These are phyloP conservation scores for Tipula confusa DNA, from an alignment of 2,888 invertebrate genomes.

Conservation along the genomic window DNA sequence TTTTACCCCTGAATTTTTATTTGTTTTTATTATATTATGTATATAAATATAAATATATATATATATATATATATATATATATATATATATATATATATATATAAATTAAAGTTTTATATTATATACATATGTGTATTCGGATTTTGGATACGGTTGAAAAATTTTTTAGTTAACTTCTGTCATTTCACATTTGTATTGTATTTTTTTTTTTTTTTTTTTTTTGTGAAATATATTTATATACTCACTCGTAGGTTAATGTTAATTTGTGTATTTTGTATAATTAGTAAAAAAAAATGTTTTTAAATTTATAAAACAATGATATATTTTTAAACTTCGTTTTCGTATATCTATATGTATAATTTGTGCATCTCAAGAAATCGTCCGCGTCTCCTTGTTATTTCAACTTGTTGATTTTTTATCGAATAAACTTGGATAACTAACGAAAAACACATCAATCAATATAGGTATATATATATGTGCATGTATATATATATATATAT, in stretches of 20 bases:
- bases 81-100: background rate
- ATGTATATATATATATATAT: too few species aligned
- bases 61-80: too few species aligned
- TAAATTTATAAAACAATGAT: background rate
- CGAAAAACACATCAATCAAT: constrained; percentile 20
- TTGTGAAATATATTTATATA: constrained; percentile 16
- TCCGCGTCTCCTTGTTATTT: constrained; percentile 7
- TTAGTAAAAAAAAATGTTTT: background rate
- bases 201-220: background rate
- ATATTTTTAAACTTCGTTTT: background rate
- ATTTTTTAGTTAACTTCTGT: constrained; percentile 14
- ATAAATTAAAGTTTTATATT: background rate
- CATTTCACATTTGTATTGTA: constrained; percentile 20
- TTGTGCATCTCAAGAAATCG: background rate
- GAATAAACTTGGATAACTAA: background rate
- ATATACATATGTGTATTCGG: background rate
- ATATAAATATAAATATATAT: too few species aligned
- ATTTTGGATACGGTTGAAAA: constrained; percentile 20
- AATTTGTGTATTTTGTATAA: constrained; percentile 20
- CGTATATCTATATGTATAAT: background rate
- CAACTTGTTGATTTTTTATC: constrained; percentile 20
- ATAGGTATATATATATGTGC: too few species aligned
- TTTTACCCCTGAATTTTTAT: constrained; percentile 6
- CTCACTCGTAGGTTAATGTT: constrained; percentile 3
- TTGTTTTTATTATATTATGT: too few species aligned